These are phyloP conservation scores for Clepsis dumicolana DNA, from an alignment of 2,888 invertebrate genomes.

Conservation along the genomic window DNA sequence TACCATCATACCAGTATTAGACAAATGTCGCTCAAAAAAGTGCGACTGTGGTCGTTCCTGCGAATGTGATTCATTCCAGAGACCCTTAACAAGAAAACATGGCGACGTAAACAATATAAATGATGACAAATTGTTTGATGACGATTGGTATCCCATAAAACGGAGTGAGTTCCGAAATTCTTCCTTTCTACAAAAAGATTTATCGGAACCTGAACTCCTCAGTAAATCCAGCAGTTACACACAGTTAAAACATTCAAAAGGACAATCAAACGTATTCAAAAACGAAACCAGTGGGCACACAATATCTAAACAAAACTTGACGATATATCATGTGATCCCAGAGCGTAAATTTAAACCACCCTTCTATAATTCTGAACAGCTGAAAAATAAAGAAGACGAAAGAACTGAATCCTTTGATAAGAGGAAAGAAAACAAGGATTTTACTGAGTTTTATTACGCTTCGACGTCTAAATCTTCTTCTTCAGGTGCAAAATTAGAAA, in stretches of 20 bases:
- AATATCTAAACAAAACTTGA: constrained; percentile 8
- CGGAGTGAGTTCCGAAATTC: not conserved
- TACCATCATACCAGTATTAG: not conserved
- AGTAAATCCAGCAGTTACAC: constrained; percentile 11
- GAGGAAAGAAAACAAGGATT: not conserved
- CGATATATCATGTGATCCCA: constrained; percentile 7
- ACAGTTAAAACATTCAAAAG: constrained; percentile 13
- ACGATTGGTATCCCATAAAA: constrained; percentile 13
- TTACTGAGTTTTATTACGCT: not conserved
- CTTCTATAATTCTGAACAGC: not conserved
- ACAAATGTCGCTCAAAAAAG: constrained; percentile 12
- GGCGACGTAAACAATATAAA: not conserved
- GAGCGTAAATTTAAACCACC: not conserved
- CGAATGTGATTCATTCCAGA: constrained; percentile 47
- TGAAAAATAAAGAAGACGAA: not conserved
- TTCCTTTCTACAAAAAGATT: not conserved
- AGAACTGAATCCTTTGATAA: not conserved
- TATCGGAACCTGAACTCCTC: constrained; percentile 9
- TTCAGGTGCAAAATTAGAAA: not conserved
- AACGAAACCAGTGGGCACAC: not conserved
- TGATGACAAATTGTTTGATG: constrained; percentile 1
- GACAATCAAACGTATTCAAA: constrained; percentile 16
- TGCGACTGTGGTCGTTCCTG: constrained; percentile 46
- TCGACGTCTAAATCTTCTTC: constrained; percentile 1
- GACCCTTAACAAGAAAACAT: not conserved